Base-by-base conservation (phyloP, 2,797 vertebrate species). In the Nasua narica region DNA sequence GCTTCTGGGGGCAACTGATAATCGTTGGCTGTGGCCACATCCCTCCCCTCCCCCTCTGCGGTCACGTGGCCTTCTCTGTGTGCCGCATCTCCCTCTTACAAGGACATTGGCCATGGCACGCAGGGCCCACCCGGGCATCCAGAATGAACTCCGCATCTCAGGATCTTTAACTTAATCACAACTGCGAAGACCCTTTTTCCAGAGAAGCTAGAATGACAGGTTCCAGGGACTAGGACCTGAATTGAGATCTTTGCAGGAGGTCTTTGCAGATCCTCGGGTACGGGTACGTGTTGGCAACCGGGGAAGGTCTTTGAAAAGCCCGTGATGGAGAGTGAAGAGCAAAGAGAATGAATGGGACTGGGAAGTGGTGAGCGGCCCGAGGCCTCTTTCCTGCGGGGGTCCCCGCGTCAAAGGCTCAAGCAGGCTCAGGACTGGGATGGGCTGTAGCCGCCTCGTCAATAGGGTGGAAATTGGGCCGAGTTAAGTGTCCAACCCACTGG, bases 341-440 rank as follows among this genome's bases (percentile, higher is more conserved):
- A 37, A 52, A 15, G 29, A 54, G 43, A 27, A 11, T 1, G 43
- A 19, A 11, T 1, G 43, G 19, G 9, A n/a, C 16, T 4, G 65
- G 37, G 48, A 62, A n/a, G 29, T 21, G 48, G 70, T 4, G 37
- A 70, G 4, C 4, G 2, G 60, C 23, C 18, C 1, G 13, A 18
- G 8, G 11, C 46, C 52, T 52, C 81, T 58, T 8, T 2, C 2
- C 2, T 13, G 40, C 11, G 16, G 12, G n/a, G n/a, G n/a, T n/a
- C n/a, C n/a, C 40, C 40, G 3, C 1, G 0, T 12, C 43, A 5
- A 23, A 7, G 9, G 35, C 43, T 52, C 46, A 3, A 0, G 1
- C 1, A 21, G 48, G 32, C 56, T 12, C 27, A 21, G 79, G 5
- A 5, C 37, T 10, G 46, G 46, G 7, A 21, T 2, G 12, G 11